phyloP scores from a whole-genome alignment of 2,797 vertebrate genomes.

The Loris lydekkerianus region DNA sequence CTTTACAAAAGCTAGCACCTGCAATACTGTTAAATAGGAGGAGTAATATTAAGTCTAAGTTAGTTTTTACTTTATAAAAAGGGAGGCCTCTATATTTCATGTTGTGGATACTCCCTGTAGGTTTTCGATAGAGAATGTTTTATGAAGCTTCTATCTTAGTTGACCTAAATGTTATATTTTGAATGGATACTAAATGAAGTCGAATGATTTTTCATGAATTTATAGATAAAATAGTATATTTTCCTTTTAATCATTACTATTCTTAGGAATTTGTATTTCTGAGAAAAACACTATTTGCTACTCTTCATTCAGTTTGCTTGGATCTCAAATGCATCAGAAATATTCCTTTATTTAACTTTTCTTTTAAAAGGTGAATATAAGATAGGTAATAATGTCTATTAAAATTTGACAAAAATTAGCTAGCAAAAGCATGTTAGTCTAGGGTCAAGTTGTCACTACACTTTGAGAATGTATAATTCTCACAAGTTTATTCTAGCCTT shows the following conservation, averaged over 20 bases:
- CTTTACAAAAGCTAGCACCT: background rate
- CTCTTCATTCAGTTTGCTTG: background rate
- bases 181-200: background rate
- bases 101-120: background rate
- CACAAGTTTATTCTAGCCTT: background rate
- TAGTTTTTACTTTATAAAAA: background rate
- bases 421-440: background rate
- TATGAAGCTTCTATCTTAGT: background rate
- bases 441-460: background rate
- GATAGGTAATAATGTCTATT: background rate
- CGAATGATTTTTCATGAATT: background rate
- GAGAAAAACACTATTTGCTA: background rate
- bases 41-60: background rate
- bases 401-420: background rate
- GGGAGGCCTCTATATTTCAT: background rate
- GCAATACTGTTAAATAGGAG: background rate
- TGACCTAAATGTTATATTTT: background rate
- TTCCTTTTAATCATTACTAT: background rate
- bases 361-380: slow-evolving; percentile 20
- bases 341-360: background rate
- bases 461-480: slow-evolving; percentile 39
- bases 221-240: background rate
- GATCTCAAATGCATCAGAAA: background rate
- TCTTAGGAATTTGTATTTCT: background rate
- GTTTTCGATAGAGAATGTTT: background rate